A percentile compares a stretch with the other conserved stretches of the same genome.
These are phyloP conservation scores for Dascillus cervinus DNA, from an alignment of 2,888 invertebrate species.

Conservation along the genomic window DNA sequence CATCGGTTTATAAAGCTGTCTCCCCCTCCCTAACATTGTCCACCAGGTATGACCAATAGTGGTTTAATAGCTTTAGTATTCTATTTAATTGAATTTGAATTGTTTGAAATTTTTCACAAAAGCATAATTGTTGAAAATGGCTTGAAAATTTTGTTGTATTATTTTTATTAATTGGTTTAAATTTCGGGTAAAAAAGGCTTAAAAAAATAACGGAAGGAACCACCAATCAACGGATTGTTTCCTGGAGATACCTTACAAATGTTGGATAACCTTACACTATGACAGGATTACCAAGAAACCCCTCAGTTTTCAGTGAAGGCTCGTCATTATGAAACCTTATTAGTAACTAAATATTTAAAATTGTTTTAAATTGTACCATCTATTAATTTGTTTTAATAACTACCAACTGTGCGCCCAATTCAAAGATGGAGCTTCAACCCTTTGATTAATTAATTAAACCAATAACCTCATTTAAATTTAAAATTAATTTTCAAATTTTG, in stretches of 20 bases:
- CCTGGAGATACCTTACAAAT: slow-evolving; percentile 29
- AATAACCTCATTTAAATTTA: neutral
- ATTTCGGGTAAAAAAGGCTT: no score
- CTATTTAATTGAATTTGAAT: neutral
- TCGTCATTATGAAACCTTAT: no score
- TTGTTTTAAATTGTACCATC: no score
- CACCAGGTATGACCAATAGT: slow-evolving; percentile 5
- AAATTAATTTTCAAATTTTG: slow-evolving; percentile 6
- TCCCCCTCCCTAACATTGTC: slow-evolving; percentile 25
- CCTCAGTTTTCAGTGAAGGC: slow-evolving; percentile 13
- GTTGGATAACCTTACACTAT: slow-evolving; percentile 30
- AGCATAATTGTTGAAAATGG: no score
- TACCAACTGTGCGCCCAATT: no score
- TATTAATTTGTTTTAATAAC: no score
- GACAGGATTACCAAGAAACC: slow-evolving; percentile 35
- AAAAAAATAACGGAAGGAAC: slow-evolving; percentile 13
- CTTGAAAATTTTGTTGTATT: no score
- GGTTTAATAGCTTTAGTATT: slow-evolving; percentile 1
- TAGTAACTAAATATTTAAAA: no score
- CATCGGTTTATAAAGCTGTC: slow-evolving; percentile 35
- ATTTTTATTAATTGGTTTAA: no score
- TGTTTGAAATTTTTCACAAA: no score
- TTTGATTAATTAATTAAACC: no score
- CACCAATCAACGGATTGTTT: slow-evolving; percentile 19
- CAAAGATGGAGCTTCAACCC: no score